Evolutionary conservation across 2,797 vertebrate species (phyloP).

Genomic region (Todus mexicanus): DNA sequence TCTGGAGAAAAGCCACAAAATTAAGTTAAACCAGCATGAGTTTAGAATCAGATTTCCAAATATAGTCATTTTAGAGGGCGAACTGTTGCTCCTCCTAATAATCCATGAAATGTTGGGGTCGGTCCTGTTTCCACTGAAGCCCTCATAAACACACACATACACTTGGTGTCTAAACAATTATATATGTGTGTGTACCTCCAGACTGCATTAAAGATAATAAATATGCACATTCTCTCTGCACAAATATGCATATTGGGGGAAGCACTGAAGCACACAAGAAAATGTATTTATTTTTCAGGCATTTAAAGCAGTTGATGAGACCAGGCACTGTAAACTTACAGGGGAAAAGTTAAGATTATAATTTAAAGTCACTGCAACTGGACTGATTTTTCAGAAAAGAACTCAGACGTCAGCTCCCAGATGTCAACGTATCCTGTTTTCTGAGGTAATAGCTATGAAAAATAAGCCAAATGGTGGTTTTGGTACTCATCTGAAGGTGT

Average conservation of each 20-base stretch:
- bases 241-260: neutral
- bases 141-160: neutral
- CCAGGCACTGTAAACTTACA: neutral
- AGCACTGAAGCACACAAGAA: neutral
- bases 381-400: neutral
- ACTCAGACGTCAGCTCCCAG: neutral
- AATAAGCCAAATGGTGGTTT: neutral
- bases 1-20: slow-evolving; percentile 61
- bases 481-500: neutral
- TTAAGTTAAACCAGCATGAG: slow-evolving; percentile 19
- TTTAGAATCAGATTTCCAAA: slow-evolving; percentile 49
- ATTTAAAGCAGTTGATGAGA: neutral
- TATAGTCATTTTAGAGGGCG: slow-evolving; percentile 51
- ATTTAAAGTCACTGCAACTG: neutral
- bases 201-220: neutral
- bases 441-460: neutral
- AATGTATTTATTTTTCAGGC: neutral
- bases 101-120: slow-evolving; percentile 2
- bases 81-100: slow-evolving; percentile 21
- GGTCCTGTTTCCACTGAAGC: neutral
- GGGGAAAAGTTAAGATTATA: neutral
- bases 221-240: neutral
- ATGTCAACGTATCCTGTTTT: neutral
- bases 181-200: neutral
- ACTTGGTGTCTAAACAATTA: neutral